Evolutionary conservation across 2,888 invertebrate species (phyloP).

Genomic region (Brenthis ino): DNA sequence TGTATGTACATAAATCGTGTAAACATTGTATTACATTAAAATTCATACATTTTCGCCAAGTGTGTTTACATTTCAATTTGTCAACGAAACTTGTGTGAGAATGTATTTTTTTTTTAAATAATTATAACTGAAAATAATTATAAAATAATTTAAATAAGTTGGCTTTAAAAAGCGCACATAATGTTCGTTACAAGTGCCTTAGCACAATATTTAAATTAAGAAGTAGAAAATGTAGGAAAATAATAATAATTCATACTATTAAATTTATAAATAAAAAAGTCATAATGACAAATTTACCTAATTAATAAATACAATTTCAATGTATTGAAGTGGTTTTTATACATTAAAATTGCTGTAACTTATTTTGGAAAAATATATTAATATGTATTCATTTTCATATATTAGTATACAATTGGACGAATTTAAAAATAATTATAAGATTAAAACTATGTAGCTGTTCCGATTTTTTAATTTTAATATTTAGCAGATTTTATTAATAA

Average conservation of each 20-base stretch:
- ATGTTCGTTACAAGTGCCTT: constrained; percentile 40
- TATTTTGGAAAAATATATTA: too few relatives aligned
- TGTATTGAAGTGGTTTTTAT: too few relatives aligned
- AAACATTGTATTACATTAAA: too few relatives aligned
- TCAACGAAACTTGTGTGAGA: not conserved
- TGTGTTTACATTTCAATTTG: not conserved
- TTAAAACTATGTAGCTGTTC: not conserved
- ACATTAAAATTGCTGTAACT: too few relatives aligned
- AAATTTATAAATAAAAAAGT: too few relatives aligned
- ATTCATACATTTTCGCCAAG: not conserved
- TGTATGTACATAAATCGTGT: too few relatives aligned
- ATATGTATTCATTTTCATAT: not conserved
- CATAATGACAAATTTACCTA: too few relatives aligned
- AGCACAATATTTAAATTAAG: constrained; percentile 20
- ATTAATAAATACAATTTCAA: too few relatives aligned
- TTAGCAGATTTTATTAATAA: not conserved
- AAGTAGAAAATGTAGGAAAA: not conserved
- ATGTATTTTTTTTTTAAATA: not conserved
- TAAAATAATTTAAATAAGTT: constrained; percentile 1
- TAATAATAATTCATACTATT: not conserved
- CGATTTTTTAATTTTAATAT: constrained; percentile 1
- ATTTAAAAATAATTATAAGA: constrained; percentile 29
- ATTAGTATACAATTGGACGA: constrained; percentile 31
- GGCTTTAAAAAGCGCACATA: constrained; percentile 28
- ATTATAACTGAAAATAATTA: not conserved